These are phyloP conservation scores for Conomelus anceps DNA, from an alignment of 2,888 invertebrate species.

Conservation along the genomic window DNA sequence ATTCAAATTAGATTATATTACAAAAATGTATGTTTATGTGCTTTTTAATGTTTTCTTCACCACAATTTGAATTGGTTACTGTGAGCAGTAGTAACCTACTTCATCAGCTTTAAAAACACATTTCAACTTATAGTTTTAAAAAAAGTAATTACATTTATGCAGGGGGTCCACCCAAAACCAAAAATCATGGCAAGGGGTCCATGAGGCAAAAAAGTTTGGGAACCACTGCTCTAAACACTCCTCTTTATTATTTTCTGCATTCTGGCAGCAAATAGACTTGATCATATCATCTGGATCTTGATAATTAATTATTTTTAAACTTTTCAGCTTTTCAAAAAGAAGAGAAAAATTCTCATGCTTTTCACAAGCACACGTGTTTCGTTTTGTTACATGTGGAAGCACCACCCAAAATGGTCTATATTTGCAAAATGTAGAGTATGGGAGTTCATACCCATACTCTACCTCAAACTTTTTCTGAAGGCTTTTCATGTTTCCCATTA, in stretches of 20 bases:
- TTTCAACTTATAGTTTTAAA: too few species aligned
- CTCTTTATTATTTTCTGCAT: not conserved
- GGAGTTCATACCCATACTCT: not conserved
- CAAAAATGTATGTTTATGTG: too few species aligned
- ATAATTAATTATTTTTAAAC: not conserved
- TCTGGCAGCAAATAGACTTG: slow-evolving; percentile 3
- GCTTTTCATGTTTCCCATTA: not conserved
- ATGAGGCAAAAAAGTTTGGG: too few species aligned
- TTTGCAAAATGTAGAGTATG: slow-evolving; percentile 13
- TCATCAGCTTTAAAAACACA: too few species aligned
- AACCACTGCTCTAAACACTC: too few species aligned
- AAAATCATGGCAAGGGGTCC: too few species aligned
- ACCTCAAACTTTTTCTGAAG: slow-evolving; percentile 16
- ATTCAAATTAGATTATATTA: too few species aligned
- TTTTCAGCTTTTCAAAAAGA: not conserved
- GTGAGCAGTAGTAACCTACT: too few species aligned
- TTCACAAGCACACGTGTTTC: slow-evolving; percentile 7
- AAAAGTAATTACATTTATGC: too few species aligned
- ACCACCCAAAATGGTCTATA: slow-evolving; percentile 14
- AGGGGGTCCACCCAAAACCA: too few species aligned
- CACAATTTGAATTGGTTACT: too few species aligned
- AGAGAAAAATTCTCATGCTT: not conserved
- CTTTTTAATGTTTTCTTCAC: too few species aligned
- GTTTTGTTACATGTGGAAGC: not conserved
- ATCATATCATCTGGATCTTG: not conserved